phyloP scores from a whole-genome alignment of 2,888 invertebrate species.

The Charanyca ferruginea region DNA sequence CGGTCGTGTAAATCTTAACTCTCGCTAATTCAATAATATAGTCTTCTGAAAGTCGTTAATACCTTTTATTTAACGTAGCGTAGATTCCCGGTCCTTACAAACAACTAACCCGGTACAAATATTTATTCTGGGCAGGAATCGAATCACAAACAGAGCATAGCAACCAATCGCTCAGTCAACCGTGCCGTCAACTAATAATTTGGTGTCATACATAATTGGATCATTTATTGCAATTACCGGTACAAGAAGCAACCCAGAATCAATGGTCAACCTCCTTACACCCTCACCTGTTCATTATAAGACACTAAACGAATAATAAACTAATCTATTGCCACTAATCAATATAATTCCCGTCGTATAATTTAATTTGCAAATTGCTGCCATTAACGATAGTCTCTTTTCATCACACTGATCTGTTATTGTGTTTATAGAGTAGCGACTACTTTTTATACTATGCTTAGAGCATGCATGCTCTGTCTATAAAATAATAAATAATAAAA shows the following conservation, averaged over 20 bases:
- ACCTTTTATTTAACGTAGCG: too few species aligned
- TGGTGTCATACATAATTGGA: neutral
- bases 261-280: conserved; percentile 9
- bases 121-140: too few species aligned
- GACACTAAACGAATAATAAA: conserved; percentile 29
- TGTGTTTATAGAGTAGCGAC: neutral
- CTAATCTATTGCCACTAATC: conserved; percentile 7
- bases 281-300: conserved; percentile 2
- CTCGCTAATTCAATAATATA: too few species aligned
- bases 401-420: neutral
- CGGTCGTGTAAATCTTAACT: too few species aligned
- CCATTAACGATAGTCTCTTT: neutral
- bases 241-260: neutral
- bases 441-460: neutral
- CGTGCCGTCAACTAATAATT: neutral
- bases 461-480: neutral
- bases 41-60: too few species aligned
- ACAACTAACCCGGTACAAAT: too few species aligned
- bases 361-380: conserved; percentile 32
- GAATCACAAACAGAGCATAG: too few species aligned
- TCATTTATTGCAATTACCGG: neutral
- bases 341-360: conserved; percentile 25
- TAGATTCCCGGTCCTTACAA: too few species aligned
- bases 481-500: conserved; percentile 3
- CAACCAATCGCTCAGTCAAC: too few species aligned